Evolutionary conservation across 2,113 vertebrate genomes (phyloP).

Genomic region (Cyanoramphus novaezelandiae): DNA sequence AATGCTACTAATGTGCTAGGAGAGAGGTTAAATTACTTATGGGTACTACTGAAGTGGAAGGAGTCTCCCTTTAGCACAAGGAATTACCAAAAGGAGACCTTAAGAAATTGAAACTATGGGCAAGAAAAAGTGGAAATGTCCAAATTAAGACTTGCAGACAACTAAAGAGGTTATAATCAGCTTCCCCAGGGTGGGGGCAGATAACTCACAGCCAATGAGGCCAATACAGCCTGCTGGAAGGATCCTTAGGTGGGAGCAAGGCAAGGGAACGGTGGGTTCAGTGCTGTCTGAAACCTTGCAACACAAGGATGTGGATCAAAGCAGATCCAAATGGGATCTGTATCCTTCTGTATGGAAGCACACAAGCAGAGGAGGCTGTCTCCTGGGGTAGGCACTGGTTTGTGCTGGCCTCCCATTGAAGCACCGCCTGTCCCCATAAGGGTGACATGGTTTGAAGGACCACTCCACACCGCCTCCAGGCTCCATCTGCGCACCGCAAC

Average conservation of each 20-base stretch:
- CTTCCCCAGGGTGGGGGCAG: not conserved
- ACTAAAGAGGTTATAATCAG: not conserved
- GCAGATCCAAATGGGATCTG: not conserved
- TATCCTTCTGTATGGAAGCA: not conserved
- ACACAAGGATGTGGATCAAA: not conserved
- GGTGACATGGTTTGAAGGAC: not conserved
- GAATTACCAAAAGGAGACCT: not conserved
- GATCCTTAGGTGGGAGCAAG: not conserved
- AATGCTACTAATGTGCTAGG: not conserved
- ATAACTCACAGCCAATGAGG: fast-evolving
- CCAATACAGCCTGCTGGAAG: not conserved
- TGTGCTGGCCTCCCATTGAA: not conserved
- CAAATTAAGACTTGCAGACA: fast-evolving
- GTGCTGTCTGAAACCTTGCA: not conserved
- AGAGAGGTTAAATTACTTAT: not conserved
- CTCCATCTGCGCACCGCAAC: too few species aligned
- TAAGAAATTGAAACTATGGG: not conserved
- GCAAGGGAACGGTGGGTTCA: not conserved
- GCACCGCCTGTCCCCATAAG: fast-evolving
- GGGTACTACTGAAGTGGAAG: not conserved
- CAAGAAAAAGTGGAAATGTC: not conserved
- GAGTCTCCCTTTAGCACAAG: not conserved
- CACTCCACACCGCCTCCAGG: not conserved
- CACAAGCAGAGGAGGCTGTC: not conserved
- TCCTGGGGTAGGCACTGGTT: not conserved